Evolutionary conservation across 2,797 vertebrate species (phyloP).

Genomic region (Ibycter americanus): DNA sequence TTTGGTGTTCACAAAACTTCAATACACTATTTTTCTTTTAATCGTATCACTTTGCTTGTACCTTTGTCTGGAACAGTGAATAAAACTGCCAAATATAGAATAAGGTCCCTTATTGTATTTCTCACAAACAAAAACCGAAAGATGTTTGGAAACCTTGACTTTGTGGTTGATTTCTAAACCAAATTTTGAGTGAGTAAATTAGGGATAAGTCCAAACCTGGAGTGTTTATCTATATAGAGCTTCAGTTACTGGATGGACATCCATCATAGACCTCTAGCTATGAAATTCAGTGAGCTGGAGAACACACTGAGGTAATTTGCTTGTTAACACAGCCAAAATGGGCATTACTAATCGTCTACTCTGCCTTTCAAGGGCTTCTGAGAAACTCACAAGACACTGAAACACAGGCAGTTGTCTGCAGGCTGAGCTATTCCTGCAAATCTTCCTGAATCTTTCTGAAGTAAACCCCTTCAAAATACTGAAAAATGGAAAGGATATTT

Average conservation of each 20-base stretch:
- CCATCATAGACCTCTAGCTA: neutral
- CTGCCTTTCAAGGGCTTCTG: neutral
- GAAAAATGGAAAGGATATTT: conserved; percentile 44
- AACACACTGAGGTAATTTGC: neutral
- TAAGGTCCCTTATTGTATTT: neutral
- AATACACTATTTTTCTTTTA: neutral
- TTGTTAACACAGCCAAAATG: neutral
- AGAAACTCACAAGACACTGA: conserved; percentile 33
- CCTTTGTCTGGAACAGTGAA: neutral
- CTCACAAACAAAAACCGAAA: neutral
- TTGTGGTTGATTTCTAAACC: neutral
- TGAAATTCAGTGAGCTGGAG: neutral
- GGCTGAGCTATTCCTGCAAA: neutral
- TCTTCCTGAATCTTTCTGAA: neutral
- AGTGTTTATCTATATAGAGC: neutral
- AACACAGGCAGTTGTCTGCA: neutral
- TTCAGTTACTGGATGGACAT: neutral
- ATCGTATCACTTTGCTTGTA: neutral
- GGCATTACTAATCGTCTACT: neutral
- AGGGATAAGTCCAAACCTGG: neutral
- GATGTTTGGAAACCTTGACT: neutral
- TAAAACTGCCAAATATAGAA: neutral
- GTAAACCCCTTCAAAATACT: neutral
- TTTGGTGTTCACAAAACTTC: neutral
- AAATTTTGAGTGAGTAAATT: neutral